Evolutionary conservation across 30 jellyfish, hydroid and myxozoan species (phyloP), one percentile per base, ranked within the genome.

Genomic region (Catostylus mosaicus): DNA sequence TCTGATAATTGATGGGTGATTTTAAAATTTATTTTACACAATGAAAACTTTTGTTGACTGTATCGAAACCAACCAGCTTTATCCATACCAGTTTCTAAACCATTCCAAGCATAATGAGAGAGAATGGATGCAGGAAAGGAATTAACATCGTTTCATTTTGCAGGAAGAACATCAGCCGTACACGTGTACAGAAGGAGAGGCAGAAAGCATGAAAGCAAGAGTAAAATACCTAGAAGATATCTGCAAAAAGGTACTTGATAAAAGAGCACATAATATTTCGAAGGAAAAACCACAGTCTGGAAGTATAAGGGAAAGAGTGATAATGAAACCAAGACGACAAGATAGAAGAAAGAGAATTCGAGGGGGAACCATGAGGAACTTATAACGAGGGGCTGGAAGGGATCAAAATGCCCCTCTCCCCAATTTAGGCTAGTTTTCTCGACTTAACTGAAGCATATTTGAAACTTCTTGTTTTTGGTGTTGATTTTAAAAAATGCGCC

Each of bases 121-220:
- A n/a, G n/a, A 12, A 10, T 47, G 61, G 61, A 12, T 20, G 61
- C 61, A 47, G 20, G 61, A 10, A 10, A 47, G 61, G 61, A 12
- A 47, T 47, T 10, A 10, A 47, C 18, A 47, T 12, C 61, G 18
- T 47, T 47, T 61, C 48, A 12, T 27, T 61, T 23, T 61, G 10
- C 74, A 83, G 87, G 81, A 54, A 18, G 51, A 71, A n/a, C 86
- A 83, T 75, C 93, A 83, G 76, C 93, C 87, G 6, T 83, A 83
- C 86, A 83, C 97, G 22, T 94, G 99, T 90, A 87, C 99, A 18
- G 95, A 96, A 37, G 99, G 88, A 27, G 97, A 88, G 69, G 32
- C 88, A 26, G 96, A 88, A 77, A 94, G 96, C 40, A 35, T 94
- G 84, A 60, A 96, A 24, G 83, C 92, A 38, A 65, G 97, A 60